Evolutionary conservation across 2,888 invertebrate genomes (phyloP), one percentile per base, ranked within the genome.

Genomic region (Lepidocyrtinus sp.): DNA sequence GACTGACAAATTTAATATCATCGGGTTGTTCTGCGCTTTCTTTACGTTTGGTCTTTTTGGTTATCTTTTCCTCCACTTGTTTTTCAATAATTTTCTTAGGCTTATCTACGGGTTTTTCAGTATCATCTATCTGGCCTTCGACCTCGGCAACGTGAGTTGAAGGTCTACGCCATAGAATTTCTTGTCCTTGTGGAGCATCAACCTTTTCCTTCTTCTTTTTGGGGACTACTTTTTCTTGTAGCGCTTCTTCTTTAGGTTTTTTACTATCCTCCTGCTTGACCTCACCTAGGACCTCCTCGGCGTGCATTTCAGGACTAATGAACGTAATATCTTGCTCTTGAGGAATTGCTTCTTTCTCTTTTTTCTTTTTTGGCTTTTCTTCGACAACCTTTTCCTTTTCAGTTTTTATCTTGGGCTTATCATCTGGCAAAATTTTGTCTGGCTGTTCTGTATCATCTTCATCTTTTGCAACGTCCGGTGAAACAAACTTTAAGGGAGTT

Each of bases 31-130:
- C 65, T 12, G 15, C 15, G 12, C 17, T 19, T 63, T 63, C 15
- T 24, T 24, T 61, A 19, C 12, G 24, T 21, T 22, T 63, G 9
- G 9, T 63, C 22, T 19, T 7, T 5, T 9, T 21, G 12, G 25
- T 3, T 21, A 24, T 63, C 63, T 63, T 63, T n/a, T 63, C 63
- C 87, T 89, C 90, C 19, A 86, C 86, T 61, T 88, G 86, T 2
- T 89, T 89, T 71, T 90, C 89, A 15, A 93, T 89, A 71, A 90
- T 90, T 26, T 90, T 90, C 88, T 94, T 93, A 81, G 90, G 90
- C 62, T 92, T 89, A 84, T 91, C 92, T 87, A 92, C 92, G 21
- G 91, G 90, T 0, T 92, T 88, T 89, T 95, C 93, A 45, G 91
- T 91, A 19, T 95, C 90, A 73, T 91, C 90, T 24, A 12, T 15